Conservation (phyloP, 2,113 vertebrate genomes). For the Panthera tigris region DNA sequence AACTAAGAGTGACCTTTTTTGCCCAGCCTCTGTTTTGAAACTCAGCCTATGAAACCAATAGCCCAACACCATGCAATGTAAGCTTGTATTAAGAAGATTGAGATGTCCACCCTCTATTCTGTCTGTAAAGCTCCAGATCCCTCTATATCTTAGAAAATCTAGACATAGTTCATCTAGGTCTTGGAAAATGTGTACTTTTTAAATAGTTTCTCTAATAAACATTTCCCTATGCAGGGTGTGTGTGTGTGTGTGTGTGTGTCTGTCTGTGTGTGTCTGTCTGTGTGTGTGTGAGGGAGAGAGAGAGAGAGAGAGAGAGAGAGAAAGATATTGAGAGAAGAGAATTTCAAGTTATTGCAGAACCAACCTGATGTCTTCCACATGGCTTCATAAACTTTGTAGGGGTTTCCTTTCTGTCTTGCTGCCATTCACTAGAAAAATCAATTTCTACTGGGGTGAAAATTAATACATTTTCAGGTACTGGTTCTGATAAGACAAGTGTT, state of each 20-base stretch:
- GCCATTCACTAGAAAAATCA: background rate
- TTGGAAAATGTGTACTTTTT: background rate
- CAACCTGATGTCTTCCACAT: background rate
- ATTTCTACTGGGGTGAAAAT: background rate
- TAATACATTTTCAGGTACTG: background rate
- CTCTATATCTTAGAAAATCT: background rate
- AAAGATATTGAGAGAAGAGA: background rate
- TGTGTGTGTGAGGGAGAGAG: too few relatives aligned
- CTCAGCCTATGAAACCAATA: background rate
- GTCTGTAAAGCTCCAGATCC: background rate
- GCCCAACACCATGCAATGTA: background rate
- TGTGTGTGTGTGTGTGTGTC: background rate
- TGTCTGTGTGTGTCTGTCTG: background rate
- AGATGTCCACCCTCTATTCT: background rate
- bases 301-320: fast-evolving
- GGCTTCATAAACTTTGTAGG: background rate
- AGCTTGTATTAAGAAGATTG: background rate
- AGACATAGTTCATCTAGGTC: background rate
- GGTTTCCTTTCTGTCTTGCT: background rate
- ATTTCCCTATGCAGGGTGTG: background rate
- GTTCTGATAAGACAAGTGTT: background rate
- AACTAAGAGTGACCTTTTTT: background rate
- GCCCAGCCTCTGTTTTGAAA: background rate
- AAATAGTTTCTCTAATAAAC: background rate
- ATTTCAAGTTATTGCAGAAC: background rate